phyloP scores from a whole-genome alignment of 2,797 vertebrate genomes.

The Sebastes iracundus region DNA sequence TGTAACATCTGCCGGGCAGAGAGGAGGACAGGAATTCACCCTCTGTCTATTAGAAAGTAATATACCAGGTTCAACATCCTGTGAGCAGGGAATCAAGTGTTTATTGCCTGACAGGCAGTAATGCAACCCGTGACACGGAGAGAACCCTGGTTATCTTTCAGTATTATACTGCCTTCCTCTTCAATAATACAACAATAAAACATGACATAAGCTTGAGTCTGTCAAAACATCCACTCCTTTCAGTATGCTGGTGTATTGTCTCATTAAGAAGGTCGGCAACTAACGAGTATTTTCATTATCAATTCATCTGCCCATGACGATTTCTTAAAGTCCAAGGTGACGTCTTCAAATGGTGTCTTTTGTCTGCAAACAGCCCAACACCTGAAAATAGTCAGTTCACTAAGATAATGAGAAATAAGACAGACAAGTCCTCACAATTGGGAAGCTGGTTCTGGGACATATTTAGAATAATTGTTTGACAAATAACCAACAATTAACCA shows the following conservation, averaged over 20 bases:
- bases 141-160: not conserved
- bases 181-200: conserved; percentile 9
- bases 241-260: not conserved
- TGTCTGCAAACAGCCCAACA: too few relatives aligned
- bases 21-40: conserved; percentile 45
- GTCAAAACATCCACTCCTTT: not conserved
- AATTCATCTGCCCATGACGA: too few relatives aligned
- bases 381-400: too few relatives aligned
- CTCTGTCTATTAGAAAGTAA: conserved; percentile 2
- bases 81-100: conserved; percentile 38
- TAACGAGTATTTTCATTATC: not conserved
- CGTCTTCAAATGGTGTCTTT: too few relatives aligned
- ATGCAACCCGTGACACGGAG: not conserved
- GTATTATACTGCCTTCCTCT: not conserved
- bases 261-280: not conserved
- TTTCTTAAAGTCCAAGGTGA: too few relatives aligned
- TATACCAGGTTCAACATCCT: conserved; percentile 42
- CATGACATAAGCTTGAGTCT: not conserved
- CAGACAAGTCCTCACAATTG: too few relatives aligned
- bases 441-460: too few relatives aligned
- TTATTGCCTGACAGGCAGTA: conserved; percentile 37
- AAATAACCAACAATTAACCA: too few relatives aligned
- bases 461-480: too few relatives aligned
- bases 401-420: too few relatives aligned
- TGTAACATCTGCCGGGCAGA: conserved; percentile 59